Evolutionary conservation across 2,113 vertebrate species (phyloP), one percentile per base, ranked within the genome.

Genomic region (Misgurnus anguillicaudatus): DNA sequence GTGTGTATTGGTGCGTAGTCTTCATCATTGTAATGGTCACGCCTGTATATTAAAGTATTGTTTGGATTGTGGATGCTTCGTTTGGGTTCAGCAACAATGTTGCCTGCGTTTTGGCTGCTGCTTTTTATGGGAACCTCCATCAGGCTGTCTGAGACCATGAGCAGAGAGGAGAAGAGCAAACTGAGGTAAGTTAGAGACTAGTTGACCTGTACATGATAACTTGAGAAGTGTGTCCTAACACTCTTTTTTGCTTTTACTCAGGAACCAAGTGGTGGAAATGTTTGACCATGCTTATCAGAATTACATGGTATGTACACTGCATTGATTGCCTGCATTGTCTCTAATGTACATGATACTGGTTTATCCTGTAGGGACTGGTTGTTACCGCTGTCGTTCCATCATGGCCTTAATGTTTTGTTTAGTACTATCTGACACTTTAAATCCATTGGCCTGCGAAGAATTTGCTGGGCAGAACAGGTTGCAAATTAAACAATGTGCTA

Each of bases 231-330:
- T 31, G 31, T 3, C 10, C 38, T 70, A 47, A 81, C 9, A 0
- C 8, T 38, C 6, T 24, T 38, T 6, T 77, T 10, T 31, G 24
- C 19, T 69, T 55, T 17, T 11, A 14, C 6, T 47, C 89, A 99
- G 98, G 92, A 94, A 93, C 92, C 97, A 99, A 94, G 98, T 99
- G 82, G 89, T 98, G 82, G 97, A 99, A 92, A 99, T 99, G 98
- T 99, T 99, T 91, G 96, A 99, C 91, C 98, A 99, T 84, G 98
- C 98, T 41, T 99, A 97, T 88, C 94, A 95, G 87, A 99, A 96
- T 92, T 99, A 99, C 71, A 99, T 99, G 98, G 98, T 99, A 91
- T 94, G 95, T 86, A 63, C 6, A 61, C 65, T 55, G 19, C 41
- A 16, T 36, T n/a, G 24, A 3, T 10, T 41, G 31, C 45, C 53